Conservation (phyloP, 2,113 vertebrate species). For the Xyliphius kryptos region DNA sequence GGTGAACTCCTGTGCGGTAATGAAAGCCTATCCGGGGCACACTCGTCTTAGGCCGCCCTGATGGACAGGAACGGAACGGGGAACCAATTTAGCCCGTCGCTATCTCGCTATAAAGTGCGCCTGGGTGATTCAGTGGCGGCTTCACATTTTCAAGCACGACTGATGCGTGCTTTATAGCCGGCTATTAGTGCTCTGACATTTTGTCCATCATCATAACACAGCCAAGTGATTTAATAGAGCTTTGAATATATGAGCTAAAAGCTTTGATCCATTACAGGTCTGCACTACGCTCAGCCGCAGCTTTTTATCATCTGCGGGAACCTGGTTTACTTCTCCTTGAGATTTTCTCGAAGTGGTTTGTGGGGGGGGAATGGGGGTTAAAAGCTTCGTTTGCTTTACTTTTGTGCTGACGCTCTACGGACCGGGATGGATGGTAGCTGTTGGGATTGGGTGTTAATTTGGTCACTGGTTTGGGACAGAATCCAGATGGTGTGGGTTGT, state of each 20-base stretch:
- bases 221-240: constrained; percentile 37
- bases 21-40: constrained; percentile 27
- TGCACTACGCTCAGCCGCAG: neutral
- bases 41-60: constrained; percentile 1
- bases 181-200: constrained; percentile 30
- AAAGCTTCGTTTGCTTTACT: neutral
- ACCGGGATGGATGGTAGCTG: too few relatives aligned
- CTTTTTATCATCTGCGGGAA: neutral
- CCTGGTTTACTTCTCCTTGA: constrained; percentile 6
- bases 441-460: too few relatives aligned
- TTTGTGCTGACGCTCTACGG: too few relatives aligned
- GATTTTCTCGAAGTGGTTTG: neutral
- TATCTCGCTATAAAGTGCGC: constrained; percentile 16
- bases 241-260: constrained; percentile 30
- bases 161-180: constrained; percentile 20
- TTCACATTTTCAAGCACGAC: constrained; percentile 18
- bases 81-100: constrained; percentile 14
- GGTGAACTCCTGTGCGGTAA: constrained; percentile 34
- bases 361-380: too few relatives aligned
- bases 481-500: too few relatives aligned
- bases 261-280: constrained; percentile 28
- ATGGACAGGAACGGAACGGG: neutral
- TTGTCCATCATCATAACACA: constrained; percentile 38
- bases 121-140: constrained; percentile 25
- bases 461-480: too few relatives aligned